phyloP scores from a whole-genome alignment of 2,797 vertebrate species.

The Rousettus madagascariensis region DNA sequence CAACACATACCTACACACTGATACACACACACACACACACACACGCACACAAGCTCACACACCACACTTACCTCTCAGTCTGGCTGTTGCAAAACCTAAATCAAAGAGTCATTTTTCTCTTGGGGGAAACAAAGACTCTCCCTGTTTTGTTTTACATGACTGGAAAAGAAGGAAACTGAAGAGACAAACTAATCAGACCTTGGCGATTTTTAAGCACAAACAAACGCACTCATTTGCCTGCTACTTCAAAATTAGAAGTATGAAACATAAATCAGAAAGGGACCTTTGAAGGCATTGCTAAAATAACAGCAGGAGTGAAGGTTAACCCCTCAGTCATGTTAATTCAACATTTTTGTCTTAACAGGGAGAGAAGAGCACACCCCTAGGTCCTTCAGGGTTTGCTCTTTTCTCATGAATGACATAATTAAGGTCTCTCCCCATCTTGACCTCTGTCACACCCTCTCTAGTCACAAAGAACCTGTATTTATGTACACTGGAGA shows the following conservation, averaged over 20 bases:
- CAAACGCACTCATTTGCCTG: not conserved
- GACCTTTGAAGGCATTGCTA: not conserved
- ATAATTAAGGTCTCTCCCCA: too few species aligned
- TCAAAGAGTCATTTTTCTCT: not conserved
- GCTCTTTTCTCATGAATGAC: not conserved
- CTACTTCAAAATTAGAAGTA: not conserved
- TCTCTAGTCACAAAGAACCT: not conserved
- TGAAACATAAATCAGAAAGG: not conserved
- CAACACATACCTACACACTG: not conserved
- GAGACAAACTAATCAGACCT: not conserved
- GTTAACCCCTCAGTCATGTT: not conserved
- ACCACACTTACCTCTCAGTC: not conserved
- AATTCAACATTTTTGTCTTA: not conserved
- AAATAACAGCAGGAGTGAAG: not conserved
- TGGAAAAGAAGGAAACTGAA: not conserved
- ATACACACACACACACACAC: not conserved
- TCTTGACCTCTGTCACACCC: not conserved
- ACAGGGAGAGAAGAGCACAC: fast-evolving
- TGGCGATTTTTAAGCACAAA: not conserved
- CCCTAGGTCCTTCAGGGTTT: fast-evolving
- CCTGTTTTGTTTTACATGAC: not conserved
- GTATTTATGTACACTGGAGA: fast-evolving
- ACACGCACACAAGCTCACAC: not conserved
- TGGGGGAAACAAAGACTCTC: not conserved
- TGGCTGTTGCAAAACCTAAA: not conserved